These are phyloP conservation scores for Poecile montanus DNA, from an alignment of 2,797 vertebrate genomes.

Conservation along the genomic window DNA sequence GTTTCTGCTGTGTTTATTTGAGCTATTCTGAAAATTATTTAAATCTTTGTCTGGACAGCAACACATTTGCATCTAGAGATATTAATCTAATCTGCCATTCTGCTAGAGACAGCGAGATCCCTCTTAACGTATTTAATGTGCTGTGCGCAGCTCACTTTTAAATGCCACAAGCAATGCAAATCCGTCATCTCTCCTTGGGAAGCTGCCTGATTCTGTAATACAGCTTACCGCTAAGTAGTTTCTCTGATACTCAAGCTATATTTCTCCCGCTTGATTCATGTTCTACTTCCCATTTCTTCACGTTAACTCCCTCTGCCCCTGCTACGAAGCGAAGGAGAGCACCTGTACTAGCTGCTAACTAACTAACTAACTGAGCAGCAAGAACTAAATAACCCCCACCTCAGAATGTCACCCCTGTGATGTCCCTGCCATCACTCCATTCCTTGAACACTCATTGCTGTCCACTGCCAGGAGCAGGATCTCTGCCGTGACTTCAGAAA, in stretches of 20 bases:
- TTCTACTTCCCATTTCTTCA: slow-evolving; percentile 22
- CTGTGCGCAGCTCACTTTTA: slow-evolving; percentile 35
- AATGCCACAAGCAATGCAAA: slow-evolving; percentile 54
- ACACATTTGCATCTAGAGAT: not conserved
- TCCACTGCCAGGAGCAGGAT: not conserved
- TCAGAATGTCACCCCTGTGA: not conserved
- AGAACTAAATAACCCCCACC: not conserved
- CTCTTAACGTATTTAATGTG: slow-evolving; percentile 3
- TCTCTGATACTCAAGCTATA: slow-evolving; percentile 58
- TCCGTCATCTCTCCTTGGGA: slow-evolving; percentile 66
- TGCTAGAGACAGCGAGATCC: not conserved
- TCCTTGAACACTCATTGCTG: not conserved
- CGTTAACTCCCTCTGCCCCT: slow-evolving; percentile 39
- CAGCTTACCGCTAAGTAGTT: slow-evolving; percentile 67
- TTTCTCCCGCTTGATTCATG: slow-evolving; percentile 59
- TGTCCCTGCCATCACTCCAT: not conserved
- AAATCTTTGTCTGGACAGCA: not conserved
- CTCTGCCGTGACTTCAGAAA: not conserved
- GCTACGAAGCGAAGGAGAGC: not conserved
- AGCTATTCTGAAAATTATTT: slow-evolving; percentile 8
- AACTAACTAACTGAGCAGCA: not conserved
- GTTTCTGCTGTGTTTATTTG: not conserved
- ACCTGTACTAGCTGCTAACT: not conserved
- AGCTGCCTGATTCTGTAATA: slow-evolving; percentile 69
- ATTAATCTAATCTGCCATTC: slow-evolving; percentile 3